Base-by-base conservation (phyloP, 2,113 vertebrate species). In the Ranitomeya imitator region DNA sequence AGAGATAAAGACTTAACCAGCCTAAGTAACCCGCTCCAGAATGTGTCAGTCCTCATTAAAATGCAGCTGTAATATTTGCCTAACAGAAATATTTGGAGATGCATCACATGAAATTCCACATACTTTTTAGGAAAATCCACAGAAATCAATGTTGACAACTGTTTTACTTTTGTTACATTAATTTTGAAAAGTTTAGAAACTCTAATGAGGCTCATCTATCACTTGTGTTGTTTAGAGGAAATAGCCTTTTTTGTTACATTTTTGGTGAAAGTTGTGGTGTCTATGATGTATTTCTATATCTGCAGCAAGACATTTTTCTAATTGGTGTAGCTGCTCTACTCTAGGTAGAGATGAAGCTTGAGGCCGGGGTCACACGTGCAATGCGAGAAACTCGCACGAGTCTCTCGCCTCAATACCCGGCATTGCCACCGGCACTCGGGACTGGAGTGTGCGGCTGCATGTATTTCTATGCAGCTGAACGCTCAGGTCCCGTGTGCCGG, bases 1-100 rank as follows among this genome's bases (percentile, higher is more conserved):
- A 85, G 18, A 85, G 55, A 69, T 85, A 84, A 67, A 84, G 65
- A 85, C 84, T 31, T 73, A 61, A n/a, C 31, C 55, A 73, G 55
- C 26, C 71, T 61, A 57, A 76, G 57, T n/a, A 37, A 76, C 21
- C 52, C 21, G 23, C 54, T n/a, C 23, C 51, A 19, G 6, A 57
- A 57, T n/a, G 69, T 85, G 84, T 76, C 84, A 85, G 69, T 74
- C 67, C 65, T 85, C 52, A 85, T 73, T 82, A 67, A 67, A 61
- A 67, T 15, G 61, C 79, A 54, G 21, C 61, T 69, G 16, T 23
- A 67, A 83, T 69, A 83, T 83, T 83, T 83, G 37, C 59, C 61
- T 23, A 83, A 83, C n/a, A 69, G 21, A 83, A 83, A 52, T 19
- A 54, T 67, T 83, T 80, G 26, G 26, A 80, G 57, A 60, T 2